Evolutionary conservation across 2,888 invertebrate genomes (phyloP), one percentile per base, ranked within the genome.

Genomic region (Pseudococcus jackbeardsleyi): DNA sequence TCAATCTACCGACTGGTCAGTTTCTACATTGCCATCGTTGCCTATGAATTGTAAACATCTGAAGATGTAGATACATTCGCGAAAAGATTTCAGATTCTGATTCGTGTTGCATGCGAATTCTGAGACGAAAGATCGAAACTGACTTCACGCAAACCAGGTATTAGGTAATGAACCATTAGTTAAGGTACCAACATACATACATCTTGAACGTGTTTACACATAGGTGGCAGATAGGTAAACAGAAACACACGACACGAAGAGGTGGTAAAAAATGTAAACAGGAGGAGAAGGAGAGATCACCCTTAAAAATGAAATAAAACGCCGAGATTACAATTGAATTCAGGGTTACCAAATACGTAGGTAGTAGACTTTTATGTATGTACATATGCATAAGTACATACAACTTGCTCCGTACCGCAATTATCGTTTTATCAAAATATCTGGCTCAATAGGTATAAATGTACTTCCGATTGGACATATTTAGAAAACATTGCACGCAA

Each of bases 301-400:
- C 26, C 26, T 33, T 33, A 33, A 33, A 33, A 3, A 2, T 33
- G 26, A 33, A 33, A 33, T 33, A 33, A 33, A 3, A 33, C 26
- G 3, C 26, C 26, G 26, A 2, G 26, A 3, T 33, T 2, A 33
- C 1, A 33, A 33, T 33, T 33, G 12, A 11, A 72, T 4, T 72
- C 68, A 72, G 68, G 68, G 68, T 72, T 72, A 72, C 68, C 68
- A 72, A 72, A 72, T 72, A 22, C 19, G 2, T 15, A 22, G 26
- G 26, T 33, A 33, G 1, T 33, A n/a, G 2, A 64, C n/a, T 22
- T 22, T 64, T 1, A 26, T 33, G 26, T 8, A 64, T n/a, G 19
- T 19, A 54, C 0, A 5, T 54, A 54, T 12, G 17, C 5, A 54
- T 54, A 1, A 15, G 17, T 17, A 17, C 12, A 64, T 17, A 17